Conservation (phyloP, 2,113 vertebrate genomes). For the Rhipidura dahli region DNA sequence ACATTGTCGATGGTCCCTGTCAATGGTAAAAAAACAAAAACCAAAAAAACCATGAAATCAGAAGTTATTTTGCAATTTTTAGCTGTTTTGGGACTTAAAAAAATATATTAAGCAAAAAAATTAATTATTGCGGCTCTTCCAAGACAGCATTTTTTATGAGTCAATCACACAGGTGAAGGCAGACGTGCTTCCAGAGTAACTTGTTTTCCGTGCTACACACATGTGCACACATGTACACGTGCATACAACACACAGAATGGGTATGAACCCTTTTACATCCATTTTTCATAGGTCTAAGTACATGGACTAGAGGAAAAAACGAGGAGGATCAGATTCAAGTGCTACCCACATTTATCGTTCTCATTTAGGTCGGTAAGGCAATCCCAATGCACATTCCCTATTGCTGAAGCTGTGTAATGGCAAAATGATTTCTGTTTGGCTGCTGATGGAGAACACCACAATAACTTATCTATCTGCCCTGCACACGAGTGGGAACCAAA, state of each 20-base stretch:
- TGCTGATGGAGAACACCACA: not conserved
- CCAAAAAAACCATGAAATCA: not conserved
- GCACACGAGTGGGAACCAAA: not conserved
- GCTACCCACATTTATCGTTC: not conserved
- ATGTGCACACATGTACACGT: too few relatives aligned
- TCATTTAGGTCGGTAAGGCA: not conserved
- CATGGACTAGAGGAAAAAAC: not conserved
- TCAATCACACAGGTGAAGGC: not conserved
- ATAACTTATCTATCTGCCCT: slow-evolving; percentile 15
- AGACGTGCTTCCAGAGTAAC: not conserved
- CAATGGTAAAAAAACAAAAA: not conserved
- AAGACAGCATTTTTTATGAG: not conserved
- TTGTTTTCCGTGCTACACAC: not conserved
- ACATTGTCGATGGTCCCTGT: not conserved
- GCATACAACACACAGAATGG: not conserved
- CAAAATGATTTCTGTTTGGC: slow-evolving; percentile 1
- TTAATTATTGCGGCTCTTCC: not conserved
- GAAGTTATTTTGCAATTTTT: not conserved
- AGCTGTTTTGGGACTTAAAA: not conserved
- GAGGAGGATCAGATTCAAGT: not conserved
- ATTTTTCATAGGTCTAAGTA: not conserved
- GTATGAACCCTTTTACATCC: not conserved
- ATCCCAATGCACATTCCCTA: not conserved
- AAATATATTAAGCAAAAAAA: not conserved
- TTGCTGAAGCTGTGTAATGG: not conserved